phyloP scores from a whole-genome alignment of 2,113 vertebrate genomes.

The Chloropsis cyanopogon region DNA sequence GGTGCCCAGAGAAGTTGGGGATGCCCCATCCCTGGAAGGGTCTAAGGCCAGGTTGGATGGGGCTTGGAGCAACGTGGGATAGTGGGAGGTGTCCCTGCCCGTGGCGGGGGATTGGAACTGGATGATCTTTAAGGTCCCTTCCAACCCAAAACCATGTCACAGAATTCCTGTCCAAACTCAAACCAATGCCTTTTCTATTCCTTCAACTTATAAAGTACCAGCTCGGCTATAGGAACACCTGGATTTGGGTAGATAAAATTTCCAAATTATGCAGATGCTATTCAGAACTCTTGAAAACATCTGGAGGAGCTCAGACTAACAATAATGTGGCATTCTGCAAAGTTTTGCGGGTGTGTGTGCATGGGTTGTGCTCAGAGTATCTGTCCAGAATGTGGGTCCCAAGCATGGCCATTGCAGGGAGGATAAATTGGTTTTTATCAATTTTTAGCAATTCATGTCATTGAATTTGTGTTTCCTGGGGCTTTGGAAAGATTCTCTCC shows the following conservation, averaged over 20 bases:
- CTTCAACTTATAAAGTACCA: neutral
- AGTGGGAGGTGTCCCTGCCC: neutral
- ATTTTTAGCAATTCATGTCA: neutral
- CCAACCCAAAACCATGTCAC: rapidly evolving
- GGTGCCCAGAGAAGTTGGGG: neutral
- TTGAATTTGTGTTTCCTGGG: neutral
- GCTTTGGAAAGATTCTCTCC: neutral
- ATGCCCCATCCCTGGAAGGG: neutral
- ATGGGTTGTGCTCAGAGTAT: neutral
- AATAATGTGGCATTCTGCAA: neutral
- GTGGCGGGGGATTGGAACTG: neutral
- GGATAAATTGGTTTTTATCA: neutral
- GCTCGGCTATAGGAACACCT: neutral
- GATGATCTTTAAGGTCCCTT: neutral
- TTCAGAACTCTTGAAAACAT: neutral
- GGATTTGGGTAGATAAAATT: neutral
- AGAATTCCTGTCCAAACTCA: neutral
- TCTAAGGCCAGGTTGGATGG: rapidly evolving
- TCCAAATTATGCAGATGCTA: neutral
- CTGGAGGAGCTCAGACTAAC: neutral
- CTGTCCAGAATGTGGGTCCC: no score
- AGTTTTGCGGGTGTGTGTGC: neutral
- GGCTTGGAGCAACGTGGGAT: rapidly evolving
- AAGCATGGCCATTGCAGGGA: neutral
- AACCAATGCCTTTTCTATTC: neutral